Percentiles rank a stretch among this genome's conserved stretches.
phyloP scores from a whole-genome alignment of 2,113 vertebrate genomes.

The Nestor notabilis region DNA sequence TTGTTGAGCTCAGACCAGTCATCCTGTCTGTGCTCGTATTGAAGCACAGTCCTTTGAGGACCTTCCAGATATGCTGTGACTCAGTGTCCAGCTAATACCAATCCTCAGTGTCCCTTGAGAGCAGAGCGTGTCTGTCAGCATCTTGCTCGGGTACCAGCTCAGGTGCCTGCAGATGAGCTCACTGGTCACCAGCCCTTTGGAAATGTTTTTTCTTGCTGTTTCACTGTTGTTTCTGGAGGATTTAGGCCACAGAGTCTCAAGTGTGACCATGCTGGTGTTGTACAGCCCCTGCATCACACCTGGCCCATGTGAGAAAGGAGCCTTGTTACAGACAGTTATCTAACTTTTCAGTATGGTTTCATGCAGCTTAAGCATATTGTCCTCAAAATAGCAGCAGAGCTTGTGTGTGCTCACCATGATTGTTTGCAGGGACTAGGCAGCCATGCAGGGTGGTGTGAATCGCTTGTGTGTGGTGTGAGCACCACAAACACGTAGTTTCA shows the following conservation, averaged over 20 bases:
- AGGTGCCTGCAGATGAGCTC: neutral
- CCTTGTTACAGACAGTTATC: fast-evolving
- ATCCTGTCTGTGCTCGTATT: neutral
- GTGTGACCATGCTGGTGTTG: neutral
- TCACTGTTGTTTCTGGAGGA: neutral
- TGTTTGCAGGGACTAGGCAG: neutral
- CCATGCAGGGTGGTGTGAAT: neutral
- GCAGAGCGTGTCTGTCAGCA: neutral
- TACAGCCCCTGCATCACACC: fast-evolving
- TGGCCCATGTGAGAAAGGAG: neutral
- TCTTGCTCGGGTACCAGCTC: neutral
- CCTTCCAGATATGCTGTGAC: neutral
- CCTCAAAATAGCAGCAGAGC: neutral
- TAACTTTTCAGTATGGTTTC: neutral
- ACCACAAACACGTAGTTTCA: neutral
- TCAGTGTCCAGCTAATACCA: neutral
- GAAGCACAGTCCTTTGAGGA: neutral
- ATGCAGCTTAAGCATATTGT: neutral
- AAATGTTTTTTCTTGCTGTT: neutral
- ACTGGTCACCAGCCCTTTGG: neutral
- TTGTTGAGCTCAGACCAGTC: neutral
- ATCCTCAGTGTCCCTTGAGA: neutral
- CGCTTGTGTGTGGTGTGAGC: too few relatives aligned
- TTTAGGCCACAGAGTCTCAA: neutral
- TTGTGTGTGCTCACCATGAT: neutral